Base-by-base conservation (phyloP, 2,797 vertebrate species). In the Bryconaethiops microstoma region DNA sequence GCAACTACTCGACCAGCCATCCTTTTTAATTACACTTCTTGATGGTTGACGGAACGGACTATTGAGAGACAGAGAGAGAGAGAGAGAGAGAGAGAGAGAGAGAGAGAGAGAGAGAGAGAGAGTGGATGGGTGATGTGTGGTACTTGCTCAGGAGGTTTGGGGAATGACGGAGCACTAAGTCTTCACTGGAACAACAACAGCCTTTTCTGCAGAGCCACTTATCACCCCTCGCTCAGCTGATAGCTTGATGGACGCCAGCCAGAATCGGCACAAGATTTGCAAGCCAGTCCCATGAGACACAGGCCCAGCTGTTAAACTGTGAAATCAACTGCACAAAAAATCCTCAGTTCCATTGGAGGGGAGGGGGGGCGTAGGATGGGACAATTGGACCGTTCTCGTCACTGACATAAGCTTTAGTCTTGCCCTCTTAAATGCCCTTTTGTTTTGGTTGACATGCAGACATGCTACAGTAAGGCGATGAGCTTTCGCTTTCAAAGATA, bases 221-320 rank as follows among this genome's bases (percentile, higher is more conserved):
- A 81, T 81, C 76, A 78, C 52, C 64, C 71, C 52, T 52, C 14
- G 35, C 72, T 86, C 76, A 79, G 81, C 78, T 83, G 84, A 83
- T 76, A 72, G 72, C 52, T 63, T 39, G 10, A 76, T 81, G 79
- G 79, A 83, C 19, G 48, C 35, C 39, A 35, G 76, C 84, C 84
- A 83, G 65, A 78, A 77, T 40, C 60, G 52, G 50, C 59, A 48
- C 64, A 65, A 83, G 83, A 75, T 42, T 81, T 68, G 55, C 67
- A 60, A 71, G 77, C 70, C 0, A 29, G 35, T 86, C 80, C 59
- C 85, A 79, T 9, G 65, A 78, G 77, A 79, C 76, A 17, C 39
- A 68, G 62, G 55, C 39, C 52, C 69, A 81, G 82, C 42, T 70
- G 50, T 78, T 79, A 72, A 80, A 77, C 77, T 81, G 76, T 84